Conservation (phyloP, 2,888 invertebrate species). For the Odontomyia ornata region DNA sequence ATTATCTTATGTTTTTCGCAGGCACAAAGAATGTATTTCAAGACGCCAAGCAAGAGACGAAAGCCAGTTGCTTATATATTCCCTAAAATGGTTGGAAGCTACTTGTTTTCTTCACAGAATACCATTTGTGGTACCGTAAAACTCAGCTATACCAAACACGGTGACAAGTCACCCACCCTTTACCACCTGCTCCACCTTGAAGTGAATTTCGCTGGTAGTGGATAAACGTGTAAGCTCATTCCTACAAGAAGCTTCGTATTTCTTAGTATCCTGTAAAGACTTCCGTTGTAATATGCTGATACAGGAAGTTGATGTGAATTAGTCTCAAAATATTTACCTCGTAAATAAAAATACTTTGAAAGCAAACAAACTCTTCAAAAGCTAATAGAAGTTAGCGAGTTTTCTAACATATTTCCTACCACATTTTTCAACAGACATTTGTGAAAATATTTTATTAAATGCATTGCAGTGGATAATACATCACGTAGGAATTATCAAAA, state of each 20-base stretch:
- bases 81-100: background rate
- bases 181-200: background rate
- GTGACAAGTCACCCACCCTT: conserved; percentile 12
- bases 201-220: background rate
- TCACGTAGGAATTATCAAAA: background rate
- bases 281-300: background rate
- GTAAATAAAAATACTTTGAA: too few relatives aligned
- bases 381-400: too few relatives aligned
- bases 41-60: conserved; percentile 30
- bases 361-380: too few relatives aligned
- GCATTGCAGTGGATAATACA: background rate
- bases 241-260: background rate
- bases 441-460: background rate
- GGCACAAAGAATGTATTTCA: conserved; percentile 14
- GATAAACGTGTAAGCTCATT: conserved; percentile 16
- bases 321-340: too few relatives aligned
- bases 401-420: too few relatives aligned
- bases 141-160: background rate
- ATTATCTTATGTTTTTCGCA: conserved; percentile 5
- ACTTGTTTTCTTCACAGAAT: too few relatives aligned
- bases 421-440: background rate
- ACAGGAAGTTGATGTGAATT: background rate
- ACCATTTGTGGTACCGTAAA: background rate
- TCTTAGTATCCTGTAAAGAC: background rate
- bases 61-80: conserved; percentile 1